Conservation (phyloP, 2,888 invertebrate genomes). For the Drosophila suboccidentalis region DNA sequence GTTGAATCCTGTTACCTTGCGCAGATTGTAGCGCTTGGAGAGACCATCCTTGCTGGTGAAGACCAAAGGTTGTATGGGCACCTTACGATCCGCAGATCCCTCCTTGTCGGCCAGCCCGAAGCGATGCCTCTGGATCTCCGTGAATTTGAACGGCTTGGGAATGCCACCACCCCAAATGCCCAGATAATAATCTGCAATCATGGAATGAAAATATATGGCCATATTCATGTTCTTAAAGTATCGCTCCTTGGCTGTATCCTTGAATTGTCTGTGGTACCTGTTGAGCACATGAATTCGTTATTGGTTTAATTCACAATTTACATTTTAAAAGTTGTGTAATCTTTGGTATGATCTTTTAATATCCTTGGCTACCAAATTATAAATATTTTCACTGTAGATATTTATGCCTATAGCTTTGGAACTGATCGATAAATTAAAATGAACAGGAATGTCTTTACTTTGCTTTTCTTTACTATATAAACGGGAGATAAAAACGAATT, state of each 20-base stretch:
- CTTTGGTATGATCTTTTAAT: background rate
- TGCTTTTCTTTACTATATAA: no score
- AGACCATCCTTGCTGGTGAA: constrained; percentile 96
- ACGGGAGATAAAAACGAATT: no score
- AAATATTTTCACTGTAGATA: background rate
- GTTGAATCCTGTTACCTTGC: constrained; percentile 89
- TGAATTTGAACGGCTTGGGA: constrained; percentile 98
- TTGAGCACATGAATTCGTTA: constrained; percentile 15
- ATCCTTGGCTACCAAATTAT: background rate
- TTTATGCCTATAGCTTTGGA: background rate
- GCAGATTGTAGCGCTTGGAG: constrained; percentile 95
- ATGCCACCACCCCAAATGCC: constrained; percentile 98
- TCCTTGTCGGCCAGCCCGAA: constrained; percentile 90
- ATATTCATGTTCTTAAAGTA: constrained; percentile 99
- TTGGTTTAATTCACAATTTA: background rate
- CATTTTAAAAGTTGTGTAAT: background rate
- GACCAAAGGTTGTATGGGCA: constrained; percentile 96
- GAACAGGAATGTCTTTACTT: background rate
- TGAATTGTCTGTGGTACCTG: constrained; percentile 93
- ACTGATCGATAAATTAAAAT: background rate
- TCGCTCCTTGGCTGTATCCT: constrained; percentile 96
- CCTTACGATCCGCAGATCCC: constrained; percentile 96
- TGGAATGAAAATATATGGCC: constrained; percentile 98
- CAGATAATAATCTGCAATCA: constrained; percentile 98
- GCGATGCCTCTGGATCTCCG: constrained; percentile 97